Percentiles rank a stretch among this genome's conserved stretches.
phyloP scores from a whole-genome alignment of 2,888 invertebrate genomes.

The Pantelozetes paolii region DNA sequence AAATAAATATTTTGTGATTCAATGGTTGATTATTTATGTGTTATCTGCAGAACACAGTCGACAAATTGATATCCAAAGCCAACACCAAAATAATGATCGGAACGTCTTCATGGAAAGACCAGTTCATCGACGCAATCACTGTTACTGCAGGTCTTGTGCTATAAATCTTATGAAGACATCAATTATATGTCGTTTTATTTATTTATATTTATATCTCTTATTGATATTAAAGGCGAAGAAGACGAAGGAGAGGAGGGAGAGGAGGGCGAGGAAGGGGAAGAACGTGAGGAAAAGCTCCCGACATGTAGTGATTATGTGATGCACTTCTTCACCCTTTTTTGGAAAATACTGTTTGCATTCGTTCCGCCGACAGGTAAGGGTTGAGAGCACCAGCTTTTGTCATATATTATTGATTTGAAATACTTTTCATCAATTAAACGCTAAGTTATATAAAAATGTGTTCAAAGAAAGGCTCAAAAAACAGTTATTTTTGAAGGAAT shows the following conservation, averaged over 20 bases:
- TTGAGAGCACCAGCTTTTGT: not conserved
- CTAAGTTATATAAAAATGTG: not conserved
- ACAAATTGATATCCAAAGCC: slow-evolving; percentile 93
- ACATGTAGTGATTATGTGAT: slow-evolving; percentile 88
- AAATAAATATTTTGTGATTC: too few species aligned
- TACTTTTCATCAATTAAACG: not conserved
- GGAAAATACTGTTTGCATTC: slow-evolving; percentile 96
- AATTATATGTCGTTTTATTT: slow-evolving; percentile 4
- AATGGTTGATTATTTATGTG: not conserved
- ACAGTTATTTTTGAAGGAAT: too few species aligned
- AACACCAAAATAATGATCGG: slow-evolving; percentile 85
- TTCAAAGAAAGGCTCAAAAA: too few species aligned
- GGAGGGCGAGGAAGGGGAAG: slow-evolving; percentile 56
- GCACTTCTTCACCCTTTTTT: slow-evolving; percentile 92
- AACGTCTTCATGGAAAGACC: slow-evolving; percentile 98
- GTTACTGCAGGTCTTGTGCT: slow-evolving; percentile 71
- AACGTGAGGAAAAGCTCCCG: slow-evolving; percentile 45
- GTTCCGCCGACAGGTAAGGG: slow-evolving; percentile 93
- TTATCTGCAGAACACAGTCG: slow-evolving; percentile 77
- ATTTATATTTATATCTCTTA: too few species aligned
- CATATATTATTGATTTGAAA: not conserved
- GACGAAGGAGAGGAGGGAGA: slow-evolving; percentile 48
- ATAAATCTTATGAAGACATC: slow-evolving; percentile 15
- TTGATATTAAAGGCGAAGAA: too few species aligned
- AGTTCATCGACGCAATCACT: slow-evolving; percentile 92